These are phyloP conservation scores for Phalacrocorax brasilianus DNA, from an alignment of 2,113 vertebrate species.

Conservation along the genomic window DNA sequence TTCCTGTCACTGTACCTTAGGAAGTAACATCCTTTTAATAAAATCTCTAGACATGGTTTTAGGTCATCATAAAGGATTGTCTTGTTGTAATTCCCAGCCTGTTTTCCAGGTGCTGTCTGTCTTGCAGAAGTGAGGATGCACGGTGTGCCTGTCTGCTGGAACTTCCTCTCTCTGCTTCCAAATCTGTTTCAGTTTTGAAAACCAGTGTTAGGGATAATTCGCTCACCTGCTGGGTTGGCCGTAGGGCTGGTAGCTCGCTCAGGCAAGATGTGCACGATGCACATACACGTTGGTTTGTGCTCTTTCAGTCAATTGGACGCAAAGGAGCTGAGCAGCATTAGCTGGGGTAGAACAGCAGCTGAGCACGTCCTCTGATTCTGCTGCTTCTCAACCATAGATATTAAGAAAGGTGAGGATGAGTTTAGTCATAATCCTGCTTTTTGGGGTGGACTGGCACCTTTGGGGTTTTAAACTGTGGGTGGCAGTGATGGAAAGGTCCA, in stretches of 20 bases:
- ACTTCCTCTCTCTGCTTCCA: neutral
- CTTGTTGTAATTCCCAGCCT: neutral
- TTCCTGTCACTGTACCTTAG: neutral
- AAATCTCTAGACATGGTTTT: neutral
- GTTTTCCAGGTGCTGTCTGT: neutral
- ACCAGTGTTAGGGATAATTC: rapidly evolving
- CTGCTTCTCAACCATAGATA: neutral
- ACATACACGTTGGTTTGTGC: rapidly evolving
- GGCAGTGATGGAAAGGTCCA: neutral
- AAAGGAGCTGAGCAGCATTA: neutral
- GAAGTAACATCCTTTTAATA: neutral
- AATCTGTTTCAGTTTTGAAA: neutral
- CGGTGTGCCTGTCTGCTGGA: neutral
- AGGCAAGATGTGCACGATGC: neutral
- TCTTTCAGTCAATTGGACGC: neutral
- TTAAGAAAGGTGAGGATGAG: neutral
- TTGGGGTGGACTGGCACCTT: neutral
- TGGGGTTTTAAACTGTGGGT: neutral
- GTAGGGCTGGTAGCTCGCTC: neutral
- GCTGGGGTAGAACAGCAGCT: neutral
- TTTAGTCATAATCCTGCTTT: neutral
- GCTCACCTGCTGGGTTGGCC: neutral
- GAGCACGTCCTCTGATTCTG: neutral
- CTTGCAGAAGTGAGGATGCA: neutral
- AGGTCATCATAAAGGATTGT: rapidly evolving